phyloP scores from a whole-genome alignment of 2,888 invertebrate species.

The Coelinius sp. region DNA sequence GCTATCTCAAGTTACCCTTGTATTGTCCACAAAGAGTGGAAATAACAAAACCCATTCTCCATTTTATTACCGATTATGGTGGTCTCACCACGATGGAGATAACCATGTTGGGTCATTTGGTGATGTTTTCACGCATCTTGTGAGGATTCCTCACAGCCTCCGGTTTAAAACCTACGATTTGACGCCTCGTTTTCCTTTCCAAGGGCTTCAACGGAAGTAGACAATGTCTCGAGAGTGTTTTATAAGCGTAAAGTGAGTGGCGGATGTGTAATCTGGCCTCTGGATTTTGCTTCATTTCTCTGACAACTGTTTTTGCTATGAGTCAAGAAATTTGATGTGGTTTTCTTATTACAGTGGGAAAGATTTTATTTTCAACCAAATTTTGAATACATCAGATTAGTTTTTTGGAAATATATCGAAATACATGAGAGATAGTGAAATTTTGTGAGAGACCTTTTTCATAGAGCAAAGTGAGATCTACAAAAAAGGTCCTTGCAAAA shows the following conservation, averaged over 20 bases:
- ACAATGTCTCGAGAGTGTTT: constrained; percentile 9
- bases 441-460: too few species aligned
- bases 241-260: constrained; percentile 26
- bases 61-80: constrained; percentile 34
- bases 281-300: neutral
- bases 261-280: constrained; percentile 16
- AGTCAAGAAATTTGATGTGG: neutral
- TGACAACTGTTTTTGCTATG: neutral
- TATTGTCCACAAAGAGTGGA: constrained; percentile 13
- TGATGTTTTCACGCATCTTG: neutral
- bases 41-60: constrained; percentile 13
- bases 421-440: too few species aligned
- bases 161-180: constrained; percentile 11
- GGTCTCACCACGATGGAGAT: neutral
- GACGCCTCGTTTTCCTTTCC: constrained; percentile 17
- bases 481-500: too few species aligned
- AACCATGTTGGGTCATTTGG: constrained; percentile 28
- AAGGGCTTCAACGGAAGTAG: constrained; percentile 13
- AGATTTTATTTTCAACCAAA: neutral
- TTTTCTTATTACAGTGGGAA: neutral
- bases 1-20: neutral
- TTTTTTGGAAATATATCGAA: too few species aligned
- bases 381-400: too few species aligned
- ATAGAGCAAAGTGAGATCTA: too few species aligned
- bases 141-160: neutral